Percentiles rank a stretch among this genome's conserved stretches.
These are phyloP conservation scores for Pteronotus mesoamericanus DNA, from an alignment of 2,797 vertebrate genomes.

Conservation along the genomic window DNA sequence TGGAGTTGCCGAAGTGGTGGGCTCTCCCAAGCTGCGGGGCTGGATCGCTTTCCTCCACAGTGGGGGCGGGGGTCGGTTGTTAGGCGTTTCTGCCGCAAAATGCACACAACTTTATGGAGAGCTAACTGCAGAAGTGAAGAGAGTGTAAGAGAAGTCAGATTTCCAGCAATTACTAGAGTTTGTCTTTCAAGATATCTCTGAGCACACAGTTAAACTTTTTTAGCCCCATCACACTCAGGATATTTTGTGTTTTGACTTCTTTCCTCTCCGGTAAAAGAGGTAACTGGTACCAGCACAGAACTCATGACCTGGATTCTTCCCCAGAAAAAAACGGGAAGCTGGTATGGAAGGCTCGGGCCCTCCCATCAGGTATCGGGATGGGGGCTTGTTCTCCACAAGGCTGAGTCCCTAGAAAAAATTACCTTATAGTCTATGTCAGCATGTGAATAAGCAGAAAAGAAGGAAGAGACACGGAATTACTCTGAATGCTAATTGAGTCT, in stretches of 20 bases:
- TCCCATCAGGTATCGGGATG: neutral
- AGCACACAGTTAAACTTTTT: neutral
- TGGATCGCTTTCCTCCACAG: neutral
- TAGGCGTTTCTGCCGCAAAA: slow-evolving; percentile 24
- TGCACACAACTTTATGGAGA: neutral
- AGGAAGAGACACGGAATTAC: neutral
- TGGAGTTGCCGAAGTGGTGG: slow-evolving; percentile 25
- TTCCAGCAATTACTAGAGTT: neutral
- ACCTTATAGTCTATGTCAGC: neutral
- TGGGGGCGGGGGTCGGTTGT: neutral
- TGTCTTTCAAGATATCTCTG: neutral
- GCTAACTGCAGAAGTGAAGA: neutral
- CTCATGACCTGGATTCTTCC: neutral
- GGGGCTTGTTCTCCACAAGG: neutral
- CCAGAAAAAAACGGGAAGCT: neutral
- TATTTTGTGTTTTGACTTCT: neutral
- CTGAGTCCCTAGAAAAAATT: neutral
- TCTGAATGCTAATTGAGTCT: neutral
- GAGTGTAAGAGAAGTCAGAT: neutral
- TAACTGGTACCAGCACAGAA: neutral
- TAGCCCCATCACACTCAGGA: neutral
- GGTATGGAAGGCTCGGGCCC: neutral
- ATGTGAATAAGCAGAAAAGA: neutral
- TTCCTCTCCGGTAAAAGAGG: neutral
- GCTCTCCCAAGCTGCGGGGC: neutral